Evolutionary conservation across 2,113 vertebrate genomes (phyloP), one percentile per base, ranked within the genome.

Genomic region (Myxocyprinus asiaticus): DNA sequence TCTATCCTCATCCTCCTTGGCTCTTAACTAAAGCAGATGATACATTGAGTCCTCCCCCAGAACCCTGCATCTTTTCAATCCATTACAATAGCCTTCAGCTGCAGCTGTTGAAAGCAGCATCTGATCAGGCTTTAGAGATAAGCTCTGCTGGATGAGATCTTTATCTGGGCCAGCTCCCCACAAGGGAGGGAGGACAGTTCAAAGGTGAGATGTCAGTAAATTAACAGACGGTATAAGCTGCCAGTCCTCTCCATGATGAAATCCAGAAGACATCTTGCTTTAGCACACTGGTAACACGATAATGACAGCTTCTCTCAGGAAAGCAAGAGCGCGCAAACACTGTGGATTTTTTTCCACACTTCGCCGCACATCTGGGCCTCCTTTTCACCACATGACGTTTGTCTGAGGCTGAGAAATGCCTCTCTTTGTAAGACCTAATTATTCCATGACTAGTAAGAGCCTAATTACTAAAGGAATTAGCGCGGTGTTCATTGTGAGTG

Each of bases 81-180:
- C 83, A 83, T 76, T 67, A 50, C 62, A 67, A 75, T 77, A 85
- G 81, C 58, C 22, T 53, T 76, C 22, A 3, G 1, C 22, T 33
- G 22, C 22, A 33, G 22, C 22, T 33, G 22, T 17, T 53, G 45
- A 45, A 4, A 87, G 87, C 90, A 87, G 86, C 82, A 85, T 42
- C 51, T 83, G 81, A 67, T 17, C n/a, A 55, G 85, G 88, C 80
- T 86, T 33, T 71, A 71, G 81, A 76, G 85, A 89, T 88, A 86
- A 89, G 78, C 83, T 84, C 65, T 61, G 48, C 42, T 5, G 77
- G 87, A 88, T 88, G 87, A 88, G 74, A 81, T 75, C 82, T 90
- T 87, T 87, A 83, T 89, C 81, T 70, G 44, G 50, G 78, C 83
- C 81, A 86, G 85, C 80, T 85, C 81, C 79, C 65, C 61, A 64